Evolutionary conservation across 2,888 invertebrate species (phyloP), one percentile per base, ranked within the genome.

Genomic region (Tetrapedia diversipes): DNA sequence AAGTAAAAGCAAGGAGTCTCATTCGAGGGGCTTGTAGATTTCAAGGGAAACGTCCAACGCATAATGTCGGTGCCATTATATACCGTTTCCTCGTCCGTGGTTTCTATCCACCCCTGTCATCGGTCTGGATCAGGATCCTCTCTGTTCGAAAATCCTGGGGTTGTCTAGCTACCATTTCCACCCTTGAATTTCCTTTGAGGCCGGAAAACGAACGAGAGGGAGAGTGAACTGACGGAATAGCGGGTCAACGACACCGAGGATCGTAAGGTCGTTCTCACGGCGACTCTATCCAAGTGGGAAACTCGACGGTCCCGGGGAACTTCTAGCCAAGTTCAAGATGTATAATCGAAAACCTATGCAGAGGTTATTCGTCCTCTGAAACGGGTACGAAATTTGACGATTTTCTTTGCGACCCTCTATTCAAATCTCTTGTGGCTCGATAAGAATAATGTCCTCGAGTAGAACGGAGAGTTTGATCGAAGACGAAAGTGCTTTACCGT

Each of bases 161-260:
- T 22, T 43, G 22, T 53, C 64, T 54, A 24, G 59, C 45, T 47
- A 64, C 32, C 37, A 37, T 22, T 27, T 45, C 16, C 49, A 70
- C 29, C 53, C 63, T 43, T 32, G 45, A 51, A 59, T 39, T 29
- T 69, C 43, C 24, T 57, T 61, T 19, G 45, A 79, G 68, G 54
- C 32, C 34, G 37, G 63, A 34, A 65, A 60, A 61, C 51, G 69
- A 73, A 79, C 54, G 83, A 85, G 61, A 80, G 70, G 73, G 78
- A 80, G 70, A 80, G 77, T 80, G 74, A 77, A 80, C 77, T 54
- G 76, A 37, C 64, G 73, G 74, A 61, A 39, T 66, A 79, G 64
- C 37, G 54, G 84, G 68, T 77, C 79, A 82, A 77, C 22, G 72
- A 72, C 75, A 66, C 24, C 14, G 7, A 37, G 41, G 61, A 57